phyloP scores from a whole-genome alignment of 2,888 invertebrate genomes.

The Athrips mouffetella region DNA sequence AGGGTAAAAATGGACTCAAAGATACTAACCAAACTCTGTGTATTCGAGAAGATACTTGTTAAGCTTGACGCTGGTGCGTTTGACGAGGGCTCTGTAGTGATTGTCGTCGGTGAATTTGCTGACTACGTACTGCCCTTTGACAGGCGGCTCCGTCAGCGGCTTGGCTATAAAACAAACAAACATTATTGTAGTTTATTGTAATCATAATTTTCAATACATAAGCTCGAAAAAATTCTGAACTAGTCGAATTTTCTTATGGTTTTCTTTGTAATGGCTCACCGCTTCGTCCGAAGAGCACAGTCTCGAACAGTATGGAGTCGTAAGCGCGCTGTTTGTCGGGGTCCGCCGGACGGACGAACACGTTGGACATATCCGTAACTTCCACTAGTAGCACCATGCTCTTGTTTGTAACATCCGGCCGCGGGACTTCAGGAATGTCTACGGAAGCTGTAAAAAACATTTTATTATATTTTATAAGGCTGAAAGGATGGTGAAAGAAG shows the following conservation, averaged over 20 bases:
- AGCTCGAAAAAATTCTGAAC: too few species aligned
- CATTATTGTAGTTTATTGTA: too few species aligned
- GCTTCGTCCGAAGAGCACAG: constrained; percentile 32
- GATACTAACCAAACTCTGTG: constrained; percentile 56
- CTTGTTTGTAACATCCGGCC: constrained; percentile 37
- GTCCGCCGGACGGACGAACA: constrained; percentile 37
- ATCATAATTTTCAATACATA: too few species aligned
- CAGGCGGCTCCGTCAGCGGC: constrained; percentile 43
- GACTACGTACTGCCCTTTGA: constrained; percentile 46
- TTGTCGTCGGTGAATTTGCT: constrained; percentile 43
- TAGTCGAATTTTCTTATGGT: not conserved
- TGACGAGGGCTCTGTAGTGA: constrained; percentile 55
- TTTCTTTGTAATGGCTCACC: constrained; percentile 28
- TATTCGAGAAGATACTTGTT: constrained; percentile 60
- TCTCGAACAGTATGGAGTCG: constrained; percentile 43
- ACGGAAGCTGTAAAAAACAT: not conserved
- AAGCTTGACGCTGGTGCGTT: constrained; percentile 43
- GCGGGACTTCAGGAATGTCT: constrained; percentile 37
- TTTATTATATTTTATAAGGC: too few species aligned
- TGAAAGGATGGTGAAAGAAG: too few species aligned
- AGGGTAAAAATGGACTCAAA: not conserved
- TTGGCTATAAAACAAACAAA: constrained; percentile 33
- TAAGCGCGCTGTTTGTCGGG: constrained; percentile 26
- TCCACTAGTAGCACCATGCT: constrained; percentile 42
- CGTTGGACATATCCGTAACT: constrained; percentile 31